Evolutionary conservation across 1,140 invertebrate genomes (phyloP), one percentile per base, ranked within the genome.

Genomic region (Diachasmimorpha longicaudata): DNA sequence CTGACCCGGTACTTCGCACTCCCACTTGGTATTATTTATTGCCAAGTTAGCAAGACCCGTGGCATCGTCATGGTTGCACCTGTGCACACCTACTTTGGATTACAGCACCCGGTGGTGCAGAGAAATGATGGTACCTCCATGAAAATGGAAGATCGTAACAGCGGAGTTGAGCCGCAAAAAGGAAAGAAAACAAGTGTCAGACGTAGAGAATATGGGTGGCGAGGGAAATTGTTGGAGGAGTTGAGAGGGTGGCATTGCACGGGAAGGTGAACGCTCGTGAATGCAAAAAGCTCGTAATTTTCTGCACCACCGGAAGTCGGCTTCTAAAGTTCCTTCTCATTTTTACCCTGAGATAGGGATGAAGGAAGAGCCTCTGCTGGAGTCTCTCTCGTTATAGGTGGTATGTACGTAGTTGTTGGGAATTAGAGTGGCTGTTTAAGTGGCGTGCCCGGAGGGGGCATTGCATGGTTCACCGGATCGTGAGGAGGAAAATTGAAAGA

Each of bases 251-350:
- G 21, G 14, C 4, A 8, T 39, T 39, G 13, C 25, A 31, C 31
- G 2, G 31, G 31, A 6, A 31, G 31, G 31, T 31, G 25, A 55
- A 5, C 52, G 2, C 2, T n/a, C 2, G 31, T 66, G 31, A 66
- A 66, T 66, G 21, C 21, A 74, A 68, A 74, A 74, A 63, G 19
- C 23, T 25, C n/a, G 72, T 74, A 74, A 74, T 74, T 74, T 74
- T 74, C 37, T 39, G n/a, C 42, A 19, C 25, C 14, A 39, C 58
- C 25, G 72, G 72, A 74, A 74, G 63, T 48, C 63, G 39, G 23
- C 37, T 74, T 66, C 19, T 68, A 66, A 37, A 67, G 42, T 67
- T 74, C 66, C 66, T 68, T 63, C 13, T 21, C 16, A 16, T 13
- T 73, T 73, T 52, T 13, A 21, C 37, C 13, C 31, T 66, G 66